These are phyloP conservation scores for Metallyticus violacea DNA, from an alignment of 2,888 invertebrate species.

Conservation along the genomic window DNA sequence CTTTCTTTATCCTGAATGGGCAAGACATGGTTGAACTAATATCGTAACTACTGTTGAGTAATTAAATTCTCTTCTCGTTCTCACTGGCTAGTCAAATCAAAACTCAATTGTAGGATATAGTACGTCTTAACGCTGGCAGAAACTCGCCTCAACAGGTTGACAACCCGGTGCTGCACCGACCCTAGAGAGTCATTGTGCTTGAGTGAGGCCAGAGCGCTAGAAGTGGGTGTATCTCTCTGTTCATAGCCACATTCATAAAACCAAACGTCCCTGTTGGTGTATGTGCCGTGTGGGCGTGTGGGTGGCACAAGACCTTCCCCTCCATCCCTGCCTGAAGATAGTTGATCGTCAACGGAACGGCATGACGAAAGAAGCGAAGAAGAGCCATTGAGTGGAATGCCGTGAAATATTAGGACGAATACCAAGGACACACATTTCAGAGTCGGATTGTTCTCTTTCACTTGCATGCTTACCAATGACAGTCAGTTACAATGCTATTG, in stretches of 20 bases:
- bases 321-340: neutral
- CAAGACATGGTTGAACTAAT: too few relatives aligned
- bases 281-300: neutral
- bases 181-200: neutral
- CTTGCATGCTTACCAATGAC: too few relatives aligned
- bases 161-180: neutral
- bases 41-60: too few relatives aligned
- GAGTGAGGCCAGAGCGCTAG: neutral
- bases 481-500: too few relatives aligned
- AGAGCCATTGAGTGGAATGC: neutral
- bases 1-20: too few relatives aligned
- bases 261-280: neutral
- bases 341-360: neutral
- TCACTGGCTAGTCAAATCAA: too few relatives aligned
- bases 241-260: conserved; percentile 3
- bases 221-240: neutral
- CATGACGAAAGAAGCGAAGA: neutral
- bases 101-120: too few relatives aligned
- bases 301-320: neutral
- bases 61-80: too few relatives aligned
- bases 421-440: too few relatives aligned
- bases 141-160: too few relatives aligned
- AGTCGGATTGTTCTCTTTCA: neutral
- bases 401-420: neutral
- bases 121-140: too few relatives aligned